Conservation (phyloP, 2,888 invertebrate species). For the Pycnomerus fuliginosus region DNA sequence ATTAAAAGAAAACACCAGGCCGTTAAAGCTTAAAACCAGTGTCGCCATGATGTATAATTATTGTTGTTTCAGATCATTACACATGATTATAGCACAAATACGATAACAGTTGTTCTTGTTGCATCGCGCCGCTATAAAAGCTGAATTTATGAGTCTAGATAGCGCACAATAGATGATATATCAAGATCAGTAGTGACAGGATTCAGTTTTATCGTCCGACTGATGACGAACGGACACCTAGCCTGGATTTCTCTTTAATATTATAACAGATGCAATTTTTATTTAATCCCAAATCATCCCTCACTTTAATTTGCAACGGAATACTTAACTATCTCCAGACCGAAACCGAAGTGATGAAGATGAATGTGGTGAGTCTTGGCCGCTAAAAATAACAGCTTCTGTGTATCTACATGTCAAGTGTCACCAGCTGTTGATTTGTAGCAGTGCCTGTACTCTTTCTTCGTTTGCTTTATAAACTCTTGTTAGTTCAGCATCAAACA, state of each 20-base stretch:
- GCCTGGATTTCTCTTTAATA: no score
- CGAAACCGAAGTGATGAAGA: conserved; percentile 22
- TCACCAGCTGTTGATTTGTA: conserved; percentile 14
- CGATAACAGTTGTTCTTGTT: conserved; percentile 2
- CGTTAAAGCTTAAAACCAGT: no score
- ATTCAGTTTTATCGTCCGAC: no score
- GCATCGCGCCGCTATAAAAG: conserved; percentile 16
- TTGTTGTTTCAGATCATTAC: neutral
- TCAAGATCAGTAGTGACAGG: no score
- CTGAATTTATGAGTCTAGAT: conserved; percentile 15
- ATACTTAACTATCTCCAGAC: conserved; percentile 4
- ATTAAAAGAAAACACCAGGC: no score
- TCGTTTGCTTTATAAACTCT: conserved; percentile 15
- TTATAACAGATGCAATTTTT: no score
- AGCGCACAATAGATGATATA: conserved; percentile 19
- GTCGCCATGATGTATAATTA: no score
- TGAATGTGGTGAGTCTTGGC: conserved; percentile 16
- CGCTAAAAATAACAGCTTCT: conserved; percentile 21
- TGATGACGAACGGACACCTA: no score
- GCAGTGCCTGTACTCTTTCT: conserved; percentile 1
- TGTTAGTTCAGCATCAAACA: conserved; percentile 14
- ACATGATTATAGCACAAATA: conserved; percentile 7
- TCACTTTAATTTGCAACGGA: no score
- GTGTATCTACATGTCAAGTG: conserved; percentile 15
- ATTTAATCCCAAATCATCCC: no score